Base-by-base conservation (phyloP, 2,113 vertebrate species). In the cat (Felis catus) region DNA sequence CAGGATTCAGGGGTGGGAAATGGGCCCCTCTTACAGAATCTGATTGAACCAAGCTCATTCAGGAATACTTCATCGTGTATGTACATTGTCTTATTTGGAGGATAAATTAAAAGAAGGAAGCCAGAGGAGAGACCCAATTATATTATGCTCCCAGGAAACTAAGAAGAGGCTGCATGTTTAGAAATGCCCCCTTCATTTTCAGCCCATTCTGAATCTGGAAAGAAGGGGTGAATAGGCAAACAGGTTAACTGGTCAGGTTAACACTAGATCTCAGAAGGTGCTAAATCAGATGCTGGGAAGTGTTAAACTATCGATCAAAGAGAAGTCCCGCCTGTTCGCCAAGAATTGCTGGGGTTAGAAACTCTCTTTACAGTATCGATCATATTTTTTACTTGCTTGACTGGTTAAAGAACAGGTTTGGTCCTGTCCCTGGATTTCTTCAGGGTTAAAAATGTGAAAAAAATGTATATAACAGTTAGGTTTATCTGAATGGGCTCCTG, bases 401-500 rank as follows among this genome's bases (percentile, higher is more conserved):
- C 96, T 91, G 81, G 92, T 90, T 98, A 94, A 98, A 95, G 94
- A 97, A 89, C 98, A 98, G 96, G 98, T 98, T 98, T 98, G 95
- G 96, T 98, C 98, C 96, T 98, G 98, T 90, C 89, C 78, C 74
- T 96, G 4, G 7, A 98, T 98, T 92, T 98, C 96, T 94, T 98
- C 96, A 97, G 84, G 88, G 97, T 96, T 89, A 97, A 97, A 96
- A 96, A 84, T 97, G 93, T 96, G 96, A 98, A 98, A 97, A 97
- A 76, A 87, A 80, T 91, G 45, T 97, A 71, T 94, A 93, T 95
- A 98, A 95, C 21, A 63, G 93, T 89, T 76, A 89, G 94, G 79
- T 94, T 97, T 96, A 87, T 97, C 90, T 93, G 90, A 98, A 94
- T 0, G 0, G 10, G 63, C n/a, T 55, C 97, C 97, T 85, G 91